A percentile compares a stretch with the other conserved stretches of the same genome.
These are phyloP conservation scores for Pteropus alecto DNA, from an alignment of 2,113 vertebrate species.

Conservation along the genomic window DNA sequence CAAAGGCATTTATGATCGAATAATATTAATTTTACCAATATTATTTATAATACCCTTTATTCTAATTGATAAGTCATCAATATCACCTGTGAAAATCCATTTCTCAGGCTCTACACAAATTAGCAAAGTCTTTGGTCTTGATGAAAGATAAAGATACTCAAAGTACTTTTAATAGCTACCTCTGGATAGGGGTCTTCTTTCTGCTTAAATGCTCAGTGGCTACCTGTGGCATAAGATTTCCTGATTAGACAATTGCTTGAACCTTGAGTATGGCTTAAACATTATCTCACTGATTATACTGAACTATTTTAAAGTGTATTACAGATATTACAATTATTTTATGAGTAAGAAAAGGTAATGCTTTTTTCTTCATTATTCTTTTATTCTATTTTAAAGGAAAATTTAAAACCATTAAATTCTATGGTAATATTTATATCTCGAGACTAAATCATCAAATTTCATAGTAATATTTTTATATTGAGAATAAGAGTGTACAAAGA, in stretches of 20 bases:
- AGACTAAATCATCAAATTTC: neutral
- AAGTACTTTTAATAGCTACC: neutral
- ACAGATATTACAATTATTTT: neutral
- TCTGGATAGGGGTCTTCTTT: neutral
- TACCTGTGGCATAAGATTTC: neutral
- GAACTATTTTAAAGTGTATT: neutral
- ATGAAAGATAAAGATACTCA: neutral
- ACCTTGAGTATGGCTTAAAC: neutral
- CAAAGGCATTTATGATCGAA: neutral
- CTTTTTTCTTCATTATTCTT: neutral
- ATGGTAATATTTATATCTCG: conserved; percentile 8
- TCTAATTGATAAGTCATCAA: neutral
- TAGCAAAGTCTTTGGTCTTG: neutral
- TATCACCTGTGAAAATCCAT: neutral
- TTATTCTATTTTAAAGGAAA: neutral
- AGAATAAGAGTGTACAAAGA: neutral
- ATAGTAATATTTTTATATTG: neutral
- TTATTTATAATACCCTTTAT: neutral
- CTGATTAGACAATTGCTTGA: neutral
- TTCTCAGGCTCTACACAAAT: neutral
- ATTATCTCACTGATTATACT: neutral
- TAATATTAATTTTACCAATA: neutral
- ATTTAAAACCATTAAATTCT: neutral
- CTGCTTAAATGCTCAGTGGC: neutral
- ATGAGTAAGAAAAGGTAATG: neutral